Percentiles rank a stretch among this genome's conserved stretches.
These are phyloP conservation scores for Spinibarbus caldwelli DNA, from an alignment of 2,797 vertebrate genomes.

Conservation along the genomic window DNA sequence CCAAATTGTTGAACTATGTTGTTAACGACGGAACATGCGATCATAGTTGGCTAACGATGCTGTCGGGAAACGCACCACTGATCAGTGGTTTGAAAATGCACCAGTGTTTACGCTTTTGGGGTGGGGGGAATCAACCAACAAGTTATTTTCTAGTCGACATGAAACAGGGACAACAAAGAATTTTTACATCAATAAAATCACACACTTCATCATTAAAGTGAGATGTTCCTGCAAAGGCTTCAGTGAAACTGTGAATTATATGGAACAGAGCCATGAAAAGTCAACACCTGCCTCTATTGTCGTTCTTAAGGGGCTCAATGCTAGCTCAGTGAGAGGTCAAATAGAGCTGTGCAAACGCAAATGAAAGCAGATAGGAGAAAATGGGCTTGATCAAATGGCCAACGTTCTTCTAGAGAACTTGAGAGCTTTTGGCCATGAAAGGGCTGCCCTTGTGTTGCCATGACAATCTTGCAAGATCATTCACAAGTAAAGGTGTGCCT, in stretches of 20 bases:
- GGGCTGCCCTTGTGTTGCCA: slow-evolving; percentile 70
- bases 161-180: background rate
- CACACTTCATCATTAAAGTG: slow-evolving; percentile 13
- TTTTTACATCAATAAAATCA: background rate
- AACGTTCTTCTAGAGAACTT: too few species aligned
- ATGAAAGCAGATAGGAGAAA: background rate
- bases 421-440: slow-evolving; percentile 49
- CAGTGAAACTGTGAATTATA: slow-evolving; percentile 39
- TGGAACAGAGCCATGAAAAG: slow-evolving; percentile 43
- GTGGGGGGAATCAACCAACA: background rate
- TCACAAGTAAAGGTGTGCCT: slow-evolving; percentile 68
- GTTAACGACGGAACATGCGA: background rate
- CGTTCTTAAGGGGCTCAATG: background rate
- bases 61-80: background rate
- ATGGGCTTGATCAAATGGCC: too few species aligned
- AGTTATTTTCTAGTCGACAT: background rate
- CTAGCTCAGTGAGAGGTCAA: slow-evolving; percentile 22
- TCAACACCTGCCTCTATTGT: background rate
- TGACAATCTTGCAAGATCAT: slow-evolving; percentile 71
- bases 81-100: background rate
- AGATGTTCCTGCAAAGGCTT: slow-evolving; percentile 1
- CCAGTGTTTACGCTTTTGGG: background rate
- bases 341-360: background rate
- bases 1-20: background rate
- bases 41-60: background rate